Percentiles rank a stretch among this genome's conserved stretches.
These are phyloP conservation scores for Tragelaphus buxtoni DNA, from an alignment of 2,113 vertebrate genomes.

Conservation along the genomic window DNA sequence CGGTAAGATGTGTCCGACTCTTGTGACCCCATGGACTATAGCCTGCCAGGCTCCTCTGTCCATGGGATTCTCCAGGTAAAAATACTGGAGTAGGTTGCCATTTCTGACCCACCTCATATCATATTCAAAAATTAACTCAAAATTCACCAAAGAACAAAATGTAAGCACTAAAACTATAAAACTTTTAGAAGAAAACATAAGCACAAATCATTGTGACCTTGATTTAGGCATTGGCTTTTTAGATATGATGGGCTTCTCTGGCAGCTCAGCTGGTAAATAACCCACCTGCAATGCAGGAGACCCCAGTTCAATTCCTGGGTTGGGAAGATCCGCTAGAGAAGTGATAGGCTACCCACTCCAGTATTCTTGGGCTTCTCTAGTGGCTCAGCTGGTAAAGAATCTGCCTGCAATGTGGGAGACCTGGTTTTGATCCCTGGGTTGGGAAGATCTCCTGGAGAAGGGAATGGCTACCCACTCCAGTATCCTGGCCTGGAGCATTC, in stretches of 20 bases:
- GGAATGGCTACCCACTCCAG: background rate
- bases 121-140: background rate
- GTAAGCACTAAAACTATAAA: background rate
- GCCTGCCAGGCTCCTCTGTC: background rate
- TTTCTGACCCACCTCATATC: background rate
- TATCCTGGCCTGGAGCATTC: background rate
- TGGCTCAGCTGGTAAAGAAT: background rate
- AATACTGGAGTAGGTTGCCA: background rate
- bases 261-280: background rate
- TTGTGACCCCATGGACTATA: background rate
- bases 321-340: background rate
- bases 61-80: background rate
- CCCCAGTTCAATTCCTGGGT: background rate
- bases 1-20: fast-evolving
- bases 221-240: background rate
- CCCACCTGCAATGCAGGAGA: background rate
- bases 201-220: background rate
- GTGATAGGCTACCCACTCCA: background rate
- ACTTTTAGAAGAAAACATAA: background rate
- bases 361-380: background rate
- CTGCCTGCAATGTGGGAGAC: background rate
- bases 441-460: background rate
- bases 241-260: background rate
- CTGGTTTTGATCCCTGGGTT: background rate
- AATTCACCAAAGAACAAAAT: background rate